A percentile compares a stretch with the other conserved stretches of the same genome.
Evolutionary conservation across 1,140 invertebrate species (phyloP).

Genomic region (Drosophila burlai): DNA sequence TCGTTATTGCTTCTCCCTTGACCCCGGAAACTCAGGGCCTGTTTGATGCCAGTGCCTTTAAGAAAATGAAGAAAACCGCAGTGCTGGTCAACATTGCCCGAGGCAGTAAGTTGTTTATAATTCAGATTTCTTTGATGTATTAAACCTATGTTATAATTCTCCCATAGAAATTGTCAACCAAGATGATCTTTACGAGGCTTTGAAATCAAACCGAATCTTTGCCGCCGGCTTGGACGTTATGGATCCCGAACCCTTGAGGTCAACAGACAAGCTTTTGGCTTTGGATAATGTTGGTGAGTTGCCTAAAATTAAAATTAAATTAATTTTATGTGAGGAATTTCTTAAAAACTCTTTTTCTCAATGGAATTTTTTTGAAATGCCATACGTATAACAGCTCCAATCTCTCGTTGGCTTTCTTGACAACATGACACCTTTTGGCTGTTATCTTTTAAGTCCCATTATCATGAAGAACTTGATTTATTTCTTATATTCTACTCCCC

Average conservation of each 20-base stretch:
- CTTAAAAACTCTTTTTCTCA: background rate
- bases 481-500: slow-evolving; percentile 21
- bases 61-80: slow-evolving; percentile 93
- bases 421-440: slow-evolving; percentile 5
- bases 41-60: slow-evolving; percentile 91
- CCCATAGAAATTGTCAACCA: slow-evolving; percentile 92
- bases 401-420: background rate
- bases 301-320: too few relatives aligned
- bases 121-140: background rate
- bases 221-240: slow-evolving; percentile 97
- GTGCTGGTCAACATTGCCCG: slow-evolving; percentile 94
- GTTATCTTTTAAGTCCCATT: slow-evolving; percentile 28
- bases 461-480: slow-evolving; percentile 18
- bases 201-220: slow-evolving; percentile 90
- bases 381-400: background rate
- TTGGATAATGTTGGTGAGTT: slow-evolving; percentile 92
- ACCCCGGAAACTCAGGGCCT: slow-evolving; percentile 91
- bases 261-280: slow-evolving; percentile 91
- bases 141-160: slow-evolving; percentile 55
- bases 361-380: background rate
- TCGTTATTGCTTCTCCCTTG: slow-evolving; percentile 90
- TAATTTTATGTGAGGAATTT: background rate
- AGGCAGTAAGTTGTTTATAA: slow-evolving; percentile 87
- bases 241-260: slow-evolving; percentile 94
- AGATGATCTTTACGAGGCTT: slow-evolving; percentile 91